phyloP scores from a whole-genome alignment of 2,888 invertebrate genomes.

The Erannis defoliaria region DNA sequence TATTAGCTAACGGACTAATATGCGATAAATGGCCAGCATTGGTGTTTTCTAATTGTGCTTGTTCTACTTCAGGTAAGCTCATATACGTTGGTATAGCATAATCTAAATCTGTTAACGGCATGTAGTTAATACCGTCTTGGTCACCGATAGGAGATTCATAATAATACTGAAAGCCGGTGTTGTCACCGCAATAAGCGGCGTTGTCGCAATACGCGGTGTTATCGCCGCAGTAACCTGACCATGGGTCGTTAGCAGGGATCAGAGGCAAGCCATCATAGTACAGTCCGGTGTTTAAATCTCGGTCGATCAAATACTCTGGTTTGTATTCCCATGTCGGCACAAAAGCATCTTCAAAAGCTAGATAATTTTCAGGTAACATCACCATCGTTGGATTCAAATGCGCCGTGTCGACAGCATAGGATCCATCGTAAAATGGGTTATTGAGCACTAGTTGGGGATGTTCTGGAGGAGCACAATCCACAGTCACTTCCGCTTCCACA shows the following conservation, averaged over 20 bases:
- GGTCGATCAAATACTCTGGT: conserved; percentile 66
- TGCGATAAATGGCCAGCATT: conserved; percentile 48
- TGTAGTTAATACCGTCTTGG: conserved; percentile 70
- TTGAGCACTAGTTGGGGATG: conserved; percentile 78
- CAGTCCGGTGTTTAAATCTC: conserved; percentile 65
- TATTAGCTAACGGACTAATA: conserved; percentile 47
- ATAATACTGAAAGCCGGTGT: conserved; percentile 73
- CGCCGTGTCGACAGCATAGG: conserved; percentile 69
- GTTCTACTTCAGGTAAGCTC: conserved; percentile 73
- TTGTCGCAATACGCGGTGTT: conserved; percentile 71
- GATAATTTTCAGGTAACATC: conserved; percentile 80
- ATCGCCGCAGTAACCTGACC: conserved; percentile 73
- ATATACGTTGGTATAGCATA: conserved; percentile 79
- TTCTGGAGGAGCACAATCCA: conserved; percentile 68
- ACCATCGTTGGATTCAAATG: conserved; percentile 71
- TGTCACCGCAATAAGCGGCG: conserved; percentile 67
- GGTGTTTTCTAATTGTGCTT: conserved; percentile 60
- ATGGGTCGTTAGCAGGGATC: conserved; percentile 78
- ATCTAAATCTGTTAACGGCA: conserved; percentile 79
- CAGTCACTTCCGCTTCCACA: conserved; percentile 73
- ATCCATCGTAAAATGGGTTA: conserved; percentile 83
- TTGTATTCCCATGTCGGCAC: conserved; percentile 80
- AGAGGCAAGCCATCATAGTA: conserved; percentile 77
- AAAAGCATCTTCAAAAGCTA: conserved; percentile 84
- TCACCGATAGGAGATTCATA: conserved; percentile 67